phyloP scores from a whole-genome alignment of 2,888 invertebrate species.

The Crematogaster levior region DNA sequence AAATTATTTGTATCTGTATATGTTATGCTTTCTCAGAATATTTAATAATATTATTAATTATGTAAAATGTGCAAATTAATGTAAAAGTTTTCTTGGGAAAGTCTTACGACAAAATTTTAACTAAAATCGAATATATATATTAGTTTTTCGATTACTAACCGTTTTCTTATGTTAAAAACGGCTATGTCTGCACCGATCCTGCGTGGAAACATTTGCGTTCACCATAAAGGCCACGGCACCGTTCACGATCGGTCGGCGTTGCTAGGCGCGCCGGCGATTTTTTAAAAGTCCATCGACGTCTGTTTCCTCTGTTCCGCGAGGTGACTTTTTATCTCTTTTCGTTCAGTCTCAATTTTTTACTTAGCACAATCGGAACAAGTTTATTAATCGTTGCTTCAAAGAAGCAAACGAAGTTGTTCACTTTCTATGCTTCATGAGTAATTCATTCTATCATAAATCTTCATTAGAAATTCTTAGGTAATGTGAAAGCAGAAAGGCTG shows the following conservation, averaged over 20 bases:
- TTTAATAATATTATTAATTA: neutral
- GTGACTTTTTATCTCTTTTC: neutral
- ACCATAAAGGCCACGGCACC: constrained; percentile 37
- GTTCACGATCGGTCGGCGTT: constrained; percentile 46
- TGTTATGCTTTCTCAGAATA: neutral
- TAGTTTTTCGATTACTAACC: neutral
- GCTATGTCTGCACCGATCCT: constrained; percentile 13
- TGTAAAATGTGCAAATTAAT: neutral
- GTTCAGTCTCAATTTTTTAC: neutral
- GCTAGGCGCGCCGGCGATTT: constrained; percentile 14
- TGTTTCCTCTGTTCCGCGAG: neutral
- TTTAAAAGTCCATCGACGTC: constrained; percentile 28
- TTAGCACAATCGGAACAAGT: neutral
- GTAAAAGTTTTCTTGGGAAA: neutral
- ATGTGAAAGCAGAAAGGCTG: neutral
- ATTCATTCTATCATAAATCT: neutral
- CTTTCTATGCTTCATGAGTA: too few species aligned
- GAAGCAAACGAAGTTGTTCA: too few species aligned
- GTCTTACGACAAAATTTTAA: neutral
- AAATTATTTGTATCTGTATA: neutral
- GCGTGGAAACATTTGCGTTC: constrained; percentile 23
- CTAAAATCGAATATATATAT: neutral
- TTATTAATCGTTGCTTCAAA: neutral
- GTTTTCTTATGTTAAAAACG: neutral
- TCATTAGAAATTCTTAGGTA: neutral